phyloP scores from a whole-genome alignment of 2,888 invertebrate genomes.

The Acronicta aceris region DNA sequence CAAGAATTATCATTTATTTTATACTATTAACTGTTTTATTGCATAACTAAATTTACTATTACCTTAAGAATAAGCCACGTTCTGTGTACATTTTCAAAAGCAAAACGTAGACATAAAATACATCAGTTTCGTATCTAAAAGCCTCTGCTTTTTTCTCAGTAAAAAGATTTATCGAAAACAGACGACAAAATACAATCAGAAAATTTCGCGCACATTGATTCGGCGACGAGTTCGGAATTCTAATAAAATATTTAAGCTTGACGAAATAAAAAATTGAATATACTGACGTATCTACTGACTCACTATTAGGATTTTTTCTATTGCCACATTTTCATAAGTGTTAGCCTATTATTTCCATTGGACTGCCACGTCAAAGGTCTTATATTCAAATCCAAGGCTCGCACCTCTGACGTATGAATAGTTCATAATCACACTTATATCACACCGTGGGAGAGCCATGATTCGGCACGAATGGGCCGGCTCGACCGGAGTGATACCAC shows the following conservation, averaged over 20 bases:
- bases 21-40: no score
- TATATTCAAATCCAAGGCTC: no score
- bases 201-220: constrained; percentile 1
- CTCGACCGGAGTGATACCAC: no score
- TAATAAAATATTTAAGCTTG: constrained; percentile 1
- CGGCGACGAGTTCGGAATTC: constrained; percentile 1
- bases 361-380: no score
- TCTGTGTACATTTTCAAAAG: not conserved
- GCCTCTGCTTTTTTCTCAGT: not conserved
- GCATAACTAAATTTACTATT: no score
- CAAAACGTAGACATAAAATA: not conserved
- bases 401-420: no score
- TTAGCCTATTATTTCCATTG: no score
- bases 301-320: not conserved
- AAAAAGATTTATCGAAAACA: constrained; percentile 6
- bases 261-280: not conserved
- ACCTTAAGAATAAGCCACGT: not conserved
- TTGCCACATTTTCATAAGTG: not conserved
- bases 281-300: not conserved
- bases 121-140: not conserved
- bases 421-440: no score
- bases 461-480: no score
- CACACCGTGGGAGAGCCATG: no score
- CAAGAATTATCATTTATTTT: no score
- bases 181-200: constrained; percentile 3